Evolutionary conservation across 1,140 invertebrate genomes (phyloP), one percentile per base, ranked within the genome.

Genomic region (Popillia japonica): DNA sequence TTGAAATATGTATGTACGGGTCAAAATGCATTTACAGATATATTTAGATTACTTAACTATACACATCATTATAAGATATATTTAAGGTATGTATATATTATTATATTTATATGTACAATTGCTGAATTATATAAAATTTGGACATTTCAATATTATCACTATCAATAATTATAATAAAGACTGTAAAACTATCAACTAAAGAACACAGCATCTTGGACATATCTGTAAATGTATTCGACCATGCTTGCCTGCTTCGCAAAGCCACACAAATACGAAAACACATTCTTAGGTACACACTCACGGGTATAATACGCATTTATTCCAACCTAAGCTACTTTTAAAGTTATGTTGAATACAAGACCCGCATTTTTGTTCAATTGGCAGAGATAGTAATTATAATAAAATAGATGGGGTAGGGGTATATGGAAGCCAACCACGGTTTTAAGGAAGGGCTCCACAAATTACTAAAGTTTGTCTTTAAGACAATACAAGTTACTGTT

Each of bases 341-440:
- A 17, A 76, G 75, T 76, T 78, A 75, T 44, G 73, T 78, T 72
- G 73, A 75, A 78, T 78, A 78, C 75, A 76, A 79, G 78, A 81
- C 81, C 82, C 81, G 81, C 81, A 81, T 83, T 83, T 83, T 80
- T 82, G 79, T 80, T 80, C 77, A 83, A 79, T 83, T 83, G 82
- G 82, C 82, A 83, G 82, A 83, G 79, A 80, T 82, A 78, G 72
- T 75, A 81, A 79, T 78, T 78, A 76, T 80, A 81, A 77, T 79
- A 75, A 76, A 55, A 81, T 77, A 80, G 73, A 78, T 78, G 61
- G 76, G 61, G 61, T 3, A 27, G 23, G 61, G 61, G 22, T 64
- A 76, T 76, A 82, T 78, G 78, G 76, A 79, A 77, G 55, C 72
- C 79, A 59, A 76, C 40, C 76, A 77, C 76, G 61, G 61, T 64